Evolutionary conservation across 2,888 invertebrate genomes (phyloP).

Genomic region (Nemotelus nigrinus): DNA sequence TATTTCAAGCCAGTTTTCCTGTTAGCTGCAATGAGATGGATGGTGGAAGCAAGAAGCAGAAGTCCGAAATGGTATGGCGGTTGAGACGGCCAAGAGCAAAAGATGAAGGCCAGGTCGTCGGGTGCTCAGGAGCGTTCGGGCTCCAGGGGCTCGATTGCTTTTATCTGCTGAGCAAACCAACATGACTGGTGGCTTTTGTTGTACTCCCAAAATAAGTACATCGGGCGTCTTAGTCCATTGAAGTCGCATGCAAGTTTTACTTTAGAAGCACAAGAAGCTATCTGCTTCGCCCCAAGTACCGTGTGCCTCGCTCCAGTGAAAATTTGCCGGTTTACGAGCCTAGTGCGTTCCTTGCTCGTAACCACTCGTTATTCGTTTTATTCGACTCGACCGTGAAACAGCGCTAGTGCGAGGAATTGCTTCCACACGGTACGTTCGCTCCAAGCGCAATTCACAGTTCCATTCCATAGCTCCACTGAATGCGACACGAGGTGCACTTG

Average conservation of each 20-base stretch:
- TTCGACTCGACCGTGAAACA: not conserved
- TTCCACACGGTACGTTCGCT: not conserved
- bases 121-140: not conserved
- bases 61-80: slow-evolving; percentile 1
- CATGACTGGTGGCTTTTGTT: slow-evolving; percentile 32
- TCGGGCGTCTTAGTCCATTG: not conserved
- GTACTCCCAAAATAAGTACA: slow-evolving; percentile 17
- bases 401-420: not conserved
- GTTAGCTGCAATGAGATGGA: too few species aligned
- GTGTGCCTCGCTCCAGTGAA: slow-evolving; percentile 14
- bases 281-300: slow-evolving; percentile 7
- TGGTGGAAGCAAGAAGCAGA: not conserved
- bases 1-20: slow-evolving; percentile 16
- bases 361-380: slow-evolving; percentile 9
- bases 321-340: slow-evolving; percentile 16
- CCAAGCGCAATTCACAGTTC: not conserved
- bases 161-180: not conserved
- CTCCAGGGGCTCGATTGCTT: not conserved
- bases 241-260: slow-evolving; percentile 19
- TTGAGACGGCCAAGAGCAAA: slow-evolving; percentile 26
- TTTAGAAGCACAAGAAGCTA: slow-evolving; percentile 10
- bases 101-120: slow-evolving; percentile 24
- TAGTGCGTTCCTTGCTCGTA: slow-evolving; percentile 10
- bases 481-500: slow-evolving; percentile 10
- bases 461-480: slow-evolving; percentile 7